Evolutionary conservation across 2,797 vertebrate genomes (phyloP).

Genomic region (Microcaecilia unicolor): DNA sequence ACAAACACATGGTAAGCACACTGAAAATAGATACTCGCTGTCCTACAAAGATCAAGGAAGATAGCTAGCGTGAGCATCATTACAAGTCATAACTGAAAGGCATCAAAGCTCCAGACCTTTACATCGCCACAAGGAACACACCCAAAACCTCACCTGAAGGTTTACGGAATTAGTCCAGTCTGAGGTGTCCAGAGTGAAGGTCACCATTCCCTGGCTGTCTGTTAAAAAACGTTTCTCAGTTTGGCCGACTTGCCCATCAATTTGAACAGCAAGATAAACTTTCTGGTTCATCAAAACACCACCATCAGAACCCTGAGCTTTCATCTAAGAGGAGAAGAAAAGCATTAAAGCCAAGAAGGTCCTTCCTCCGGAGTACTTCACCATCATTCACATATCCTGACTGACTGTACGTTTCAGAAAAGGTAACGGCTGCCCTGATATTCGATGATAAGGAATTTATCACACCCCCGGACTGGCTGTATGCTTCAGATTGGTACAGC

Average conservation of each 20-base stretch:
- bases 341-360: neutral
- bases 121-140: no score
- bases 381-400: no score
- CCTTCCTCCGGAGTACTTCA: no score
- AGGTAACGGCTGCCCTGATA: no score
- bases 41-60: no score
- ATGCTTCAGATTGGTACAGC: neutral
- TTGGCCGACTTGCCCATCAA: neutral
- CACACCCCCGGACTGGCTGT: neutral
- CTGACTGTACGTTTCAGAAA: no score
- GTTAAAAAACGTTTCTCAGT: neutral
- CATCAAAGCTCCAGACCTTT: no score
- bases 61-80: no score
- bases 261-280: neutral
- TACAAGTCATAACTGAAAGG: no score
- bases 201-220: neutral
- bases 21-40: no score
- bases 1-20: no score
- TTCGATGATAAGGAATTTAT: no score
- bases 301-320: neutral
- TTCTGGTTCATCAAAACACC: neutral
- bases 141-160: conserved; percentile 4
- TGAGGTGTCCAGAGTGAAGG: neutral
- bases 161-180: neutral
- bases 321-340: neutral